Conservation (phyloP, 2,797 vertebrate genomes). For the Ctenosaura bakeri region DNA sequence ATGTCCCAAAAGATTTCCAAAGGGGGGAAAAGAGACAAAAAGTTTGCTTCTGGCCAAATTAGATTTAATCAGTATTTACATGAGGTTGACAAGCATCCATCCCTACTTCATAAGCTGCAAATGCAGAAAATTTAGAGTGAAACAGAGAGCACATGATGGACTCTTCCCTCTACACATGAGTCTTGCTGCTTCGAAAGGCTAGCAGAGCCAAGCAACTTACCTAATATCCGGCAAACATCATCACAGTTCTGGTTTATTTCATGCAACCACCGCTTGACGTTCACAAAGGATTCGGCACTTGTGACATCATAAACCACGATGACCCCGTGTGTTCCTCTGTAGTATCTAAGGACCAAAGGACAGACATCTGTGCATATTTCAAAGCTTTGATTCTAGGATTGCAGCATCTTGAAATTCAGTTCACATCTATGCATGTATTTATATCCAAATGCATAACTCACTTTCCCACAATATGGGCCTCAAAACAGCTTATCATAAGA, state of each 20-base stretch:
- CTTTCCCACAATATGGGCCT: not conserved
- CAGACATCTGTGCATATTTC: not conserved
- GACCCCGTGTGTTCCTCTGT: conserved; percentile 97
- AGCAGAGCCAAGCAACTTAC: conserved; percentile 75
- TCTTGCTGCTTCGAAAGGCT: not conserved
- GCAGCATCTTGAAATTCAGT: conserved; percentile 11
- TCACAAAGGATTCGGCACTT: conserved; percentile 98
- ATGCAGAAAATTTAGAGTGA: too few species aligned
- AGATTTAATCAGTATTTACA: too few species aligned
- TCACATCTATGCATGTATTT: not conserved
- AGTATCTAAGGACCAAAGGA: conserved; percentile 86
- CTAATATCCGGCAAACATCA: conserved; percentile 98
- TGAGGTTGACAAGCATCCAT: too few species aligned
- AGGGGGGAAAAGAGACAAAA: too few species aligned
- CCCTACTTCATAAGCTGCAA: too few species aligned
- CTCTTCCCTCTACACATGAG: too few species aligned
- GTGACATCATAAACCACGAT: conserved; percentile 99
- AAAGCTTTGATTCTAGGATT: not conserved
- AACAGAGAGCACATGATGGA: too few species aligned
- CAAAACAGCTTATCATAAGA: not conserved
- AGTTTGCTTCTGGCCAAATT: too few species aligned
- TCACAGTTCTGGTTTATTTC: conserved; percentile 99
- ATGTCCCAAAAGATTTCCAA: too few species aligned
- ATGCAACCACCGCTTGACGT: conserved; percentile 99
- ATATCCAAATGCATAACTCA: too few species aligned